Conservation (phyloP, 2,797 vertebrate genomes). For the Trematomus bernacchii region DNA sequence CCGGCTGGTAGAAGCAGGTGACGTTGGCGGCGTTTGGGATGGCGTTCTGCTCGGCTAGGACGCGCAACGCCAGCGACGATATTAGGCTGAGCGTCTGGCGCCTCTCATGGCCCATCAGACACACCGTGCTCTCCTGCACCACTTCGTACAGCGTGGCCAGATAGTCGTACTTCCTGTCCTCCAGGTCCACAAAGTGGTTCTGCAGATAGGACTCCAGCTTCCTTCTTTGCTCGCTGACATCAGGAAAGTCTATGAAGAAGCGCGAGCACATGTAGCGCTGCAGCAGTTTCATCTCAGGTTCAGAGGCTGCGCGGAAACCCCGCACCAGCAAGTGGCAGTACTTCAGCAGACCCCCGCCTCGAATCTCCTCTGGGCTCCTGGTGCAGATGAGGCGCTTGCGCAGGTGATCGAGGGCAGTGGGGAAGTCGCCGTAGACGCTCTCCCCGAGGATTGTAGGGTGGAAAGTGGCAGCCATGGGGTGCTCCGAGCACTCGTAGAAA, state of each 20-base stretch:
- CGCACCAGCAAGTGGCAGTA: conserved; percentile 98
- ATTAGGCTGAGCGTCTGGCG: conserved; percentile 96
- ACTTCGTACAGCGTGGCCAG: conserved; percentile 94
- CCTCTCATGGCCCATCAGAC: conserved; percentile 98
- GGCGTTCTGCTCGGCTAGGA: conserved; percentile 95
- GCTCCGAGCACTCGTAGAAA: conserved; percentile 98
- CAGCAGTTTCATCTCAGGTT: conserved; percentile 92
- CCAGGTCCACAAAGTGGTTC: conserved; percentile 98
- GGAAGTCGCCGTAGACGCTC: conserved; percentile 97
- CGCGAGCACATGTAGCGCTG: conserved; percentile 99
- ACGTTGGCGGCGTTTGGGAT: conserved; percentile 97
- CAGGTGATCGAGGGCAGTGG: conserved; percentile 95
- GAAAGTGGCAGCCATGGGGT: conserved; percentile 96
- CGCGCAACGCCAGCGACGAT: conserved; percentile 93
- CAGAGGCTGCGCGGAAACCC: conserved; percentile 92
- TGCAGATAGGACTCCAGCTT: conserved; percentile 99
- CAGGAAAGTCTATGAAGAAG: conserved; percentile 99
- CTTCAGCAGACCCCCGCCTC: conserved; percentile 97
- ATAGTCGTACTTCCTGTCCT: conserved; percentile 98
- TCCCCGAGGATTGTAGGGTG: conserved; percentile 97
- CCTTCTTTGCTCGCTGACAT: conserved; percentile 91
- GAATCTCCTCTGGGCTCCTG: conserved; percentile 95
- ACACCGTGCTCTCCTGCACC: conserved; percentile 98
- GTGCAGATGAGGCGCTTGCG: conserved; percentile 96
- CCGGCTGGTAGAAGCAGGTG: conserved; percentile 99